A percentile compares a stretch with the other conserved stretches of the same genome.
Evolutionary conservation across 2,797 vertebrate species (phyloP).

Genomic region (Molossus molossus): DNA sequence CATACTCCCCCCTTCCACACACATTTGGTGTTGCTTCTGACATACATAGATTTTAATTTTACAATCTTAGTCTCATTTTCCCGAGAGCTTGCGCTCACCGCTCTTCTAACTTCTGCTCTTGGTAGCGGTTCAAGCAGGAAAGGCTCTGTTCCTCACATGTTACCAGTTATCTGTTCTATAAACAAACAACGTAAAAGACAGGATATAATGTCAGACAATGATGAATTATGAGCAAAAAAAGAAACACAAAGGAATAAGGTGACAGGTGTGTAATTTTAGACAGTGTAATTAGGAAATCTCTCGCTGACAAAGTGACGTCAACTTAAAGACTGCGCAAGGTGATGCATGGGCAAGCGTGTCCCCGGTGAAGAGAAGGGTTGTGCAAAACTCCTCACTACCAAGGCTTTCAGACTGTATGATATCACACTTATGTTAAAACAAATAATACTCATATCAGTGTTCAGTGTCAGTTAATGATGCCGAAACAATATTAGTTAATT

Average conservation of each 20-base stretch:
- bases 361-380: neutral
- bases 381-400: neutral
- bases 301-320: neutral
- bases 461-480: slow-evolving; percentile 18
- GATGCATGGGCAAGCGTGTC: neutral
- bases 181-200: neutral
- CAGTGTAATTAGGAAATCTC: neutral
- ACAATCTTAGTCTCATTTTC: neutral
- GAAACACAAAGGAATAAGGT: neutral
- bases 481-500: slow-evolving; percentile 54
- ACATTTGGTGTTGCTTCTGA: neutral
- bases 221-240: slow-evolving; percentile 20
- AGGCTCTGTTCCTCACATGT: neutral
- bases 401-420: neutral
- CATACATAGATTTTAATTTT: neutral
- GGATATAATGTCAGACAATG: neutral
- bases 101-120: neutral
- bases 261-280: neutral
- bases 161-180: neutral
- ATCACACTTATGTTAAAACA: neutral
- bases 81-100: neutral
- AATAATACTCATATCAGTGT: neutral
- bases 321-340: neutral
- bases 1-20: accelerated
- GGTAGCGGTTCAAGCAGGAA: neutral